These are phyloP conservation scores for Charadrius vociferus DNA, from an alignment of 2,113 vertebrate genomes.

Conservation along the genomic window DNA sequence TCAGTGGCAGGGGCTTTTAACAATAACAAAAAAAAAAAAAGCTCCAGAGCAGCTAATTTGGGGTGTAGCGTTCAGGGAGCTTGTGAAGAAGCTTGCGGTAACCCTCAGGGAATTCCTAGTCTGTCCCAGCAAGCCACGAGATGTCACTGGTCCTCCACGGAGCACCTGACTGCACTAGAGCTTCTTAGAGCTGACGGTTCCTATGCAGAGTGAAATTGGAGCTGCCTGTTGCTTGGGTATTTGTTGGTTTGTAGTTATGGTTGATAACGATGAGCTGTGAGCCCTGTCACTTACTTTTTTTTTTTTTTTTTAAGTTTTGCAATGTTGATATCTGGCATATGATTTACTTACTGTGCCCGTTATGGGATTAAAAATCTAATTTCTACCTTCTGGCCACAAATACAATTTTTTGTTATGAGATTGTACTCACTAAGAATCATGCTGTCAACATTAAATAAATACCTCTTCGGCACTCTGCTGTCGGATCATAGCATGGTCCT, in stretches of 20 bases:
- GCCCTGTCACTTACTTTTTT: not conserved
- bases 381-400: not conserved
- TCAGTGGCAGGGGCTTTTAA: not conserved
- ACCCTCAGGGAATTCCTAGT: fast-evolving
- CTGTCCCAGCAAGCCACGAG: not conserved
- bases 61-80: not conserved
- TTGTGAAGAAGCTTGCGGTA: not conserved
- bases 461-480: not conserved
- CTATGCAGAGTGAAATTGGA: not conserved
- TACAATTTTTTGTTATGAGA: not conserved
- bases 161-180: not conserved
- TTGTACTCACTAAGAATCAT: not conserved
- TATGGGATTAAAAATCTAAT: not conserved
- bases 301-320: not conserved
- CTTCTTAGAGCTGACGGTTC: not conserved
- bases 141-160: slow-evolving; percentile 14
- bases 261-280: not conserved
- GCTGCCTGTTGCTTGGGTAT: not conserved
- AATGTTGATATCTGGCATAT: fast-evolving
- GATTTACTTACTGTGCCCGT: fast-evolving
- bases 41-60: not conserved
- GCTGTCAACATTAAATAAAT: not conserved
- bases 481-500: not conserved
- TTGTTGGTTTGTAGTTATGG: not conserved
- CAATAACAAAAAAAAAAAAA: not conserved